Percentiles rank a stretch among this genome's conserved stretches.
Evolutionary conservation across 2,888 invertebrate genomes (phyloP).

Genomic region (Philereme transversata): DNA sequence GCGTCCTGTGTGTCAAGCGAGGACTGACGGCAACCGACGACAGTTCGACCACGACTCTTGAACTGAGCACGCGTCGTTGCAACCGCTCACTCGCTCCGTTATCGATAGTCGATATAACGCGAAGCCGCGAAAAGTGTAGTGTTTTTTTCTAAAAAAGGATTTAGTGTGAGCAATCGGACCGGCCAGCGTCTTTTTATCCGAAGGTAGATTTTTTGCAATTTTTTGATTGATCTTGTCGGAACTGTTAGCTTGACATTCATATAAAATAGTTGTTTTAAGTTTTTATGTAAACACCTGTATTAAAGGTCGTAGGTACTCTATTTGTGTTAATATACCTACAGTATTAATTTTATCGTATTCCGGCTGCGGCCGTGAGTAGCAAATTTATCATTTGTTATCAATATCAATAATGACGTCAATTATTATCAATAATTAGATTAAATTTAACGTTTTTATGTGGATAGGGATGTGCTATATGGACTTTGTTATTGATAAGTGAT

Average conservation of each 20-base stretch:
- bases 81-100: slow-evolving; percentile 41
- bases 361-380: slow-evolving; percentile 33
- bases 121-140: slow-evolving; percentile 56
- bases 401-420: slow-evolving; percentile 38
- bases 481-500: slow-evolving; percentile 1
- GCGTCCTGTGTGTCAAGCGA: slow-evolving; percentile 38
- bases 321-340: slow-evolving; percentile 14
- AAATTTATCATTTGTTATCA: slow-evolving; percentile 31
- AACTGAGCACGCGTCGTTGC: slow-evolving; percentile 33
- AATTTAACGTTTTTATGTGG: slow-evolving; percentile 15
- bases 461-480: slow-evolving; percentile 29
- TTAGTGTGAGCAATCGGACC: slow-evolving; percentile 59
- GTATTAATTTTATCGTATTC: slow-evolving; percentile 21
- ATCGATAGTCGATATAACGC: slow-evolving; percentile 54
- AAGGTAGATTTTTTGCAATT: slow-evolving; percentile 52
- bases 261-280: slow-evolving; percentile 24
- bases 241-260: slow-evolving; percentile 15
- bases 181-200: slow-evolving; percentile 53
- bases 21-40: slow-evolving; percentile 36
- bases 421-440: slow-evolving; percentile 40
- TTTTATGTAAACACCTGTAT: slow-evolving; percentile 37
- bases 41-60: slow-evolving; percentile 59
- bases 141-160: slow-evolving; percentile 51
- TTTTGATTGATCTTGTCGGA: slow-evolving; percentile 33
- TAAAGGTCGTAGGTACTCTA: slow-evolving; percentile 30